Conservation (phyloP, 2,113 vertebrate genomes). For the Odobenus rosmarus region DNA sequence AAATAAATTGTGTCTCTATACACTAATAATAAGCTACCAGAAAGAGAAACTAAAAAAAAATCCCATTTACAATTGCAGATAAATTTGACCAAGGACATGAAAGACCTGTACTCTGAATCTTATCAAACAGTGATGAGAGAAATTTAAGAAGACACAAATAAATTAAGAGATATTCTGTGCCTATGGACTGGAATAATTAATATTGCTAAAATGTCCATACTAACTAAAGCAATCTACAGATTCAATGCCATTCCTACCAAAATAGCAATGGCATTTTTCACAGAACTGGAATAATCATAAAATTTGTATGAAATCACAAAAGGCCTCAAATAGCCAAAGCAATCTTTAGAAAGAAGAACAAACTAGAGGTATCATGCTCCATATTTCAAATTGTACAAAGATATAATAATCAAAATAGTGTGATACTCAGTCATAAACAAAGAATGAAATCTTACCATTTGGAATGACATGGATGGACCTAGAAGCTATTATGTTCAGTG, state of each 20-base stretch:
- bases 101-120: not conserved
- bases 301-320: not conserved
- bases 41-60: not conserved
- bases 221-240: not conserved
- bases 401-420: not conserved
- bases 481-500: not conserved
- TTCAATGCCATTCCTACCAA: not conserved
- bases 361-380: not conserved
- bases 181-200: not conserved
- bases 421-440: not conserved
- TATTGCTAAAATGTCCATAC: not conserved
- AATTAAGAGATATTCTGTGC: not conserved
- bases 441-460: not conserved
- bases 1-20: not conserved
- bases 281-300: not conserved
- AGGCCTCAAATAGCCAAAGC: not conserved
- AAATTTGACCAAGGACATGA: not conserved
- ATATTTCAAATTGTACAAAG: not conserved
- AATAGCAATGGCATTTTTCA: not conserved
- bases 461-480: not conserved
- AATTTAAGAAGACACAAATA: not conserved
- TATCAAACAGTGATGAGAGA: not conserved
- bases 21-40: not conserved
- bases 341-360: not conserved
- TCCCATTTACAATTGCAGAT: not conserved